phyloP scores from a whole-genome alignment of 2,888 invertebrate genomes.

The Neria commutata region DNA sequence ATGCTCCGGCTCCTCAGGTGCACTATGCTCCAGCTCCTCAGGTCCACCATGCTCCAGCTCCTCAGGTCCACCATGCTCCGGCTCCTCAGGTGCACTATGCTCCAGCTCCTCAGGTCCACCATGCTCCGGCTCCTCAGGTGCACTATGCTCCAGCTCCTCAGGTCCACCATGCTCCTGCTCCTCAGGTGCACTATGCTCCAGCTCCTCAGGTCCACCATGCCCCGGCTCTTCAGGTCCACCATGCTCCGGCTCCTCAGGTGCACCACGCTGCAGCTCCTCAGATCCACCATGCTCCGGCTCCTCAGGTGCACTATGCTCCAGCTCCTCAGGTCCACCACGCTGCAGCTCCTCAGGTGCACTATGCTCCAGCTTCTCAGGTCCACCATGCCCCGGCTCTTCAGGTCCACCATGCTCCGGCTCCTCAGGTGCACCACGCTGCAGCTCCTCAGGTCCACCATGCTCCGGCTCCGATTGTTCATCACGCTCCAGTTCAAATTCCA shows the following conservation, averaged over 20 bases:
- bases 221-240: not conserved
- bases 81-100: conserved; percentile 1
- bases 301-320: not conserved
- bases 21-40: not conserved
- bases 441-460: too few species aligned
- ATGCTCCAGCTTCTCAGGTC: too few species aligned
- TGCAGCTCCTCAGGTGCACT: too few species aligned
- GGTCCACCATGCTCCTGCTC: not conserved
- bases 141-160: not conserved
- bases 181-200: not conserved
- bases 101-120: conserved; percentile 13
- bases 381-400: too few species aligned
- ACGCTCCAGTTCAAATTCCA: too few species aligned
- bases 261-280: not conserved
- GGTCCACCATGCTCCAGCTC: not conserved
- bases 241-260: not conserved
- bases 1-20: not conserved
- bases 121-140: not conserved
- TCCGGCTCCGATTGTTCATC: not conserved
- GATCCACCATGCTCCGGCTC: not conserved
- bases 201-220: not conserved
- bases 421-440: too few species aligned
- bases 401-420: too few species aligned
- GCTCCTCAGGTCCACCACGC: too few species aligned
- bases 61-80: not conserved